Conservation (phyloP, 2,888 invertebrate genomes). For the Synergus itoensis region DNA sequence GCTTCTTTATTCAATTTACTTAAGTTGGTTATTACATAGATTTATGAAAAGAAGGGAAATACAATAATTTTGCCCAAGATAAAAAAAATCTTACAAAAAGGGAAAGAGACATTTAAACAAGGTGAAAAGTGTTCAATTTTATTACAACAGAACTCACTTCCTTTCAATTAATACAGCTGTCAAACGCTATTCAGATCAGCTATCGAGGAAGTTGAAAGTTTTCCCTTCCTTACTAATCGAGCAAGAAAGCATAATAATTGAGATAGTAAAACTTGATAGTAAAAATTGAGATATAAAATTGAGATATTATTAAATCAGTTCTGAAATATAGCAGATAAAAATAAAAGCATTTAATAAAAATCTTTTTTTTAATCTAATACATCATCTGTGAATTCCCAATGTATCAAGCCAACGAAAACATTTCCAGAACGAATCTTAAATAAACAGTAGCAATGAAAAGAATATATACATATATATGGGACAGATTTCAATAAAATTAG, state of each 20-base stretch:
- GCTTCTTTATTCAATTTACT: neutral
- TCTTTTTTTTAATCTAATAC: neutral
- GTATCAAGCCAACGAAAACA: neutral
- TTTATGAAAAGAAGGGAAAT: too few relatives aligned
- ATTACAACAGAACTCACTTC: neutral
- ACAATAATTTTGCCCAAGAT: neutral
- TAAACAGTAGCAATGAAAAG: neutral
- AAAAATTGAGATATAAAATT: neutral
- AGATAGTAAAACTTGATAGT: neutral
- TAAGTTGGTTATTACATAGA: neutral
- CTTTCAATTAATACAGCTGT: neutral
- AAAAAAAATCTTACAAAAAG: neutral
- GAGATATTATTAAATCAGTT: neutral
- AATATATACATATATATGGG: neutral
- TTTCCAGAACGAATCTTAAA: neutral
- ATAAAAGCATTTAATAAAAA: neutral
- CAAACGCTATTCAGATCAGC: neutral
- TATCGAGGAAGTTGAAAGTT: neutral
- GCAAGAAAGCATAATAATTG: neutral
- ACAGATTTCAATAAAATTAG: neutral
- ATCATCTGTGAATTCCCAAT: neutral
- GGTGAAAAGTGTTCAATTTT: constrained; percentile 7
- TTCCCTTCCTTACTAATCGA: constrained; percentile 10
- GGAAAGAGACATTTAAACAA: neutral
- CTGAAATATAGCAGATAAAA: too few relatives aligned